Evolutionary conservation across 1,140 invertebrate species (phyloP).

Genomic region (Drosophila varians): DNA sequence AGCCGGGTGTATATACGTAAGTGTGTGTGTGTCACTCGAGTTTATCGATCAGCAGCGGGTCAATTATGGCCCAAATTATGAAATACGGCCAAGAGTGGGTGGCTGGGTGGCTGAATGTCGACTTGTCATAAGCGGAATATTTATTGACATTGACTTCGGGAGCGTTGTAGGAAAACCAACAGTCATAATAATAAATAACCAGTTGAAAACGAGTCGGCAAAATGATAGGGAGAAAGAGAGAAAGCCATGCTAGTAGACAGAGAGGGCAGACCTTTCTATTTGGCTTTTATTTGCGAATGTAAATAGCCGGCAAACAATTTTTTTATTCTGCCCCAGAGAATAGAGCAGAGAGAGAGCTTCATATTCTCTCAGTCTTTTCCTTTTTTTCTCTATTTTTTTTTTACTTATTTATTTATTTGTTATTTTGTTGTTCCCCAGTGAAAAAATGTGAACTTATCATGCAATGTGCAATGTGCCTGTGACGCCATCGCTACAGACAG

Average conservation of each 20-base stretch:
- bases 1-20: slow-evolving; percentile 6
- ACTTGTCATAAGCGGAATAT: slow-evolving; percentile 68
- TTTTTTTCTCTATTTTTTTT: neutral
- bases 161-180: slow-evolving; percentile 12
- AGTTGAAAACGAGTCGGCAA: slow-evolving; percentile 4
- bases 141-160: slow-evolving; percentile 51
- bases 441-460: slow-evolving; percentile 41
- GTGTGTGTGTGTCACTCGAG: slow-evolving; percentile 20
- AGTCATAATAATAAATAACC: slow-evolving; percentile 52
- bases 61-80: slow-evolving; percentile 57
- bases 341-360: slow-evolving; percentile 1
- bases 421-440: neutral
- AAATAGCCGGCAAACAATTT: slow-evolving; percentile 43
- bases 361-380: slow-evolving; percentile 10
- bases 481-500: slow-evolving; percentile 42
- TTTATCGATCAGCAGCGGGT: slow-evolving; percentile 47
- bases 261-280: slow-evolving; percentile 9
- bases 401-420: neutral
- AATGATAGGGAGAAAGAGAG: neutral
- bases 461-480: slow-evolving; percentile 32
- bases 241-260: neutral
- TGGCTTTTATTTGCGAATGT: slow-evolving; percentile 24
- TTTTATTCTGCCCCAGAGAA: slow-evolving; percentile 34
- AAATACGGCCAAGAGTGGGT: slow-evolving; percentile 16
- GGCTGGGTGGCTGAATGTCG: neutral